Percentiles rank a stretch among this genome's conserved stretches.
These are phyloP conservation scores for Rhingia campestris DNA, from an alignment of 2,888 invertebrate genomes.

Conservation along the genomic window DNA sequence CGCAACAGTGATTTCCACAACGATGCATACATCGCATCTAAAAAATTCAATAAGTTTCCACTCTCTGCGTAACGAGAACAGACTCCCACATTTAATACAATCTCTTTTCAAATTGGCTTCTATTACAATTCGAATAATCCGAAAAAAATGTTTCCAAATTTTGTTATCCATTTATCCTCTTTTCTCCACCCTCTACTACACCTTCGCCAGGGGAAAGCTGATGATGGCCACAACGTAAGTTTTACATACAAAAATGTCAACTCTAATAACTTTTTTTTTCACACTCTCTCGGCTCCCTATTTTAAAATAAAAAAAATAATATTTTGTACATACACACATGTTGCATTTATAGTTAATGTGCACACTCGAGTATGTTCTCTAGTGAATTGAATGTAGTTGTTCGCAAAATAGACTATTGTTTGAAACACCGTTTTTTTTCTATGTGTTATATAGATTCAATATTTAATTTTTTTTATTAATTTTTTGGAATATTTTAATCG, in stretches of 20 bases:
- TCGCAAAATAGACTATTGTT: conserved; percentile 43
- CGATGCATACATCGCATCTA: conserved; percentile 36
- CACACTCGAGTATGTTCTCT: conserved; percentile 41
- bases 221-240: conserved; percentile 72
- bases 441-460: neutral
- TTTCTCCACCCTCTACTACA: conserved; percentile 56
- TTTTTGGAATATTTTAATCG: neutral
- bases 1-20: neutral
- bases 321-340: conserved; percentile 41
- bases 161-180: conserved; percentile 69
- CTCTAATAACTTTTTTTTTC: conserved; percentile 45
- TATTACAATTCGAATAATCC: conserved; percentile 40
- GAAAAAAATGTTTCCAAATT: conserved; percentile 64
- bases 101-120: conserved; percentile 46
- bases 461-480: neutral
- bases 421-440: conserved; percentile 16
- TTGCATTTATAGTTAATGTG: conserved; percentile 55
- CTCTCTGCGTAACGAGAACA: conserved; percentile 12
- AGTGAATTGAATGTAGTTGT: conserved; percentile 52
- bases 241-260: conserved; percentile 8
- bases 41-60: conserved; percentile 19
- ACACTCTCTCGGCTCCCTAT: conserved; percentile 54
- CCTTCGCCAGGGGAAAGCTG: conserved; percentile 72
- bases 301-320: conserved; percentile 7
- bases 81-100: conserved; percentile 20